Base-by-base conservation (phyloP, 2,797 vertebrate genomes). In the Arrhamphus sclerolepis region DNA sequence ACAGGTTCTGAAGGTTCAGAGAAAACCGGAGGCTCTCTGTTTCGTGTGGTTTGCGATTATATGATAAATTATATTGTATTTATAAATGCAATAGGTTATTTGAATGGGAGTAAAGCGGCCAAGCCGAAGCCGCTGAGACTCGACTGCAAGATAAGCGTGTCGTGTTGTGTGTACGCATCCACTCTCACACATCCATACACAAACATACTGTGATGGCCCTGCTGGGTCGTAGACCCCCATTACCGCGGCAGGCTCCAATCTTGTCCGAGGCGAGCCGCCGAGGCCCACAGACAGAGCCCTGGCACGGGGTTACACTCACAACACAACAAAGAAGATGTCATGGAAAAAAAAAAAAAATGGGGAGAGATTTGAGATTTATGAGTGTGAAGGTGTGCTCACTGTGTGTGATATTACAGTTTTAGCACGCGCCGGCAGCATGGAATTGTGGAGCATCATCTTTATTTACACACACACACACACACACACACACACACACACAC, bases 221-320 rank as follows among this genome's bases (percentile, higher is more conserved):
- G 26, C 49, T 38, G 10, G 85, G 89, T 89, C 83, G 78, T 42
- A 46, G 84, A 89, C 87, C 87, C 84, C 24, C 75, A 88, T 87
- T 89, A 88, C 67, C 11, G 41, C 16, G 56, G 84, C 78, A 85
- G 80, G 77, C 82, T 87, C 78, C 84, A 88, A 89, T 88, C 81
- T 84, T 89, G 81, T 88, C 67, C 78, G 85, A 81, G 82, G 75
- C 21, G 66, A 59, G 64, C 63, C 54, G 31, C 69, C 43, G 17
- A 63, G 69, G 56, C 47, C 46, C 56, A 67, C 67, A 81, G 80
- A 89, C 74, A 82, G 77, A 74, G 49, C 44, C 72, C 61, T 58
- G 61, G 55, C 66, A 67, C 10, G 43, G 31, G 78, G 76, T 83
- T 78, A 81, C 52, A 56, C 71, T 82, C 65, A 70, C 75, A 83